Conservation (phyloP, 1,140 invertebrate genomes). For the Protaetia brevitarsis region DNA sequence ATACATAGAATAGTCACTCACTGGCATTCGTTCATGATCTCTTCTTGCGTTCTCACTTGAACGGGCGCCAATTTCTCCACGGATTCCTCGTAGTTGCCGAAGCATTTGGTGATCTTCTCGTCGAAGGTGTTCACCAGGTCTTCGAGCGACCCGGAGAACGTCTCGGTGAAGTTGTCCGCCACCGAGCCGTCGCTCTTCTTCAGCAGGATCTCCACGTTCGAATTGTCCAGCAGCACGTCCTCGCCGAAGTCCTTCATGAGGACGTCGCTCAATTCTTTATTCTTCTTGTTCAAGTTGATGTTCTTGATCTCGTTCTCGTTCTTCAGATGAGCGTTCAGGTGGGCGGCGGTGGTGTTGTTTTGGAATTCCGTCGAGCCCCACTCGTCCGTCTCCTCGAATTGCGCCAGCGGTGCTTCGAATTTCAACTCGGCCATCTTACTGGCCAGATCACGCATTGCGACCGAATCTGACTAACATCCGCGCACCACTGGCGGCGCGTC, state of each 20-base stretch:
- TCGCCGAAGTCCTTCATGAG: constrained; percentile 45
- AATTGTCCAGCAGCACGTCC: constrained; percentile 45
- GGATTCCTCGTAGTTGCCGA: constrained; percentile 94
- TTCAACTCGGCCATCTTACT: constrained; percentile 93
- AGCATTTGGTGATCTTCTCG: constrained; percentile 98
- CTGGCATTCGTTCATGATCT: constrained; percentile 99
- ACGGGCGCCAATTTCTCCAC: constrained; percentile 97
- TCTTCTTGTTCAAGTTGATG: constrained; percentile 60
- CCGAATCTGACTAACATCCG: constrained; percentile 18
- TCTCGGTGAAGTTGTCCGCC: constrained; percentile 78
- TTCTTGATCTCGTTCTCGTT: constrained; percentile 59
- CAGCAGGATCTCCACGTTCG: constrained; percentile 36
- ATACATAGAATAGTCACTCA: constrained; percentile 63
- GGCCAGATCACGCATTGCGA: constrained; percentile 76
- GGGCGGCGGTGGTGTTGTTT: constrained; percentile 45
- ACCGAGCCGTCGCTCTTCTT: constrained; percentile 55
- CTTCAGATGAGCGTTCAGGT: constrained; percentile 53
- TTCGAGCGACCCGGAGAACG: constrained; percentile 91
- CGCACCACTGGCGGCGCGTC: constrained; percentile 16
- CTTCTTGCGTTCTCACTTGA: constrained; percentile 95
- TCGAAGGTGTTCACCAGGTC: constrained; percentile 99
- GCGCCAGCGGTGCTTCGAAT: constrained; percentile 93
- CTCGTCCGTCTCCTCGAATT: constrained; percentile 87
- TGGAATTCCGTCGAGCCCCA: constrained; percentile 59
- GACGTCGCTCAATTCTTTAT: constrained; percentile 49